Conservation (phyloP, 2,888 invertebrate species). For the Dicroscelio sp. region DNA sequence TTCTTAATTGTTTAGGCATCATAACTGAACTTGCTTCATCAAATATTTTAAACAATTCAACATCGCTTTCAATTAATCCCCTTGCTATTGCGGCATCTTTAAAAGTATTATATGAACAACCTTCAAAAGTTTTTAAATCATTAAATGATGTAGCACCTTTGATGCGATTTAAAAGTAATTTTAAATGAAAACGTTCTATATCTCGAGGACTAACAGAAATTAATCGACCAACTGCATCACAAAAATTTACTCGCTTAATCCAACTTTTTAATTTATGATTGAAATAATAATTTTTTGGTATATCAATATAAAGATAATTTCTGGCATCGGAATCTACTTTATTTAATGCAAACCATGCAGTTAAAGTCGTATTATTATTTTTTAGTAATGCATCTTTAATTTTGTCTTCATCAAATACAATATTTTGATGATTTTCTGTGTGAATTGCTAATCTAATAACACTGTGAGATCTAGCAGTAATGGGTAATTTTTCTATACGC, state of each 20-base stretch:
- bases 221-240: conserved; percentile 61
- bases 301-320: conserved; percentile 48
- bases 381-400: background rate
- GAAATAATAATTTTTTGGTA: conserved; percentile 15
- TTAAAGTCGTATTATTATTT: conserved; percentile 63
- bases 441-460: conserved; percentile 72
- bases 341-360: conserved; percentile 74
- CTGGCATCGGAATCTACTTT: conserved; percentile 35
- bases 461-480: conserved; percentile 68
- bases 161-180: conserved; percentile 56
- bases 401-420: conserved; percentile 26
- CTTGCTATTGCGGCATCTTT: conserved; percentile 47
- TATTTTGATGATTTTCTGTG: conserved; percentile 73
- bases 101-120: conserved; percentile 16
- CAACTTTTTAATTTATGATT: background rate
- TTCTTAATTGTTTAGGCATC: conserved; percentile 3
- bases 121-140: conserved; percentile 60
- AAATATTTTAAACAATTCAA: conserved; percentile 34
- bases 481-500: conserved; percentile 77
- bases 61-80: conserved; percentile 36
- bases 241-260: conserved; percentile 7
- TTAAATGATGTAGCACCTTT: conserved; percentile 58
- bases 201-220: conserved; percentile 61
- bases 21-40: conserved; percentile 2
- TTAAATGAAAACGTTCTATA: conserved; percentile 69